Conservation (phyloP, 2,888 invertebrate genomes). For the Quadriops clusia region DNA sequence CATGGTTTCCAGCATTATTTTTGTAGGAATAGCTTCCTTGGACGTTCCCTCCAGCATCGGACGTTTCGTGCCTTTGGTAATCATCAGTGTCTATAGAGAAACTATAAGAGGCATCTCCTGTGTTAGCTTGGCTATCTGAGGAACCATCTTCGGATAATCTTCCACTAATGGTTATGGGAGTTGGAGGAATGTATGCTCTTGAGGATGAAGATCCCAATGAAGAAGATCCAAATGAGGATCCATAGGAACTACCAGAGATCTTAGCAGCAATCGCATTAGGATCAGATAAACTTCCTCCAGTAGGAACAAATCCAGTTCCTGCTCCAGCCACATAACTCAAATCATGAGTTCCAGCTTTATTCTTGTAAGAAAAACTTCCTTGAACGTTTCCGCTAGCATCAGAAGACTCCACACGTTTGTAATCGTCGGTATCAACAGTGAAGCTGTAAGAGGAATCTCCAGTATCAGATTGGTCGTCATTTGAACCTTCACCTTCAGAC, state of each 20-base stretch:
- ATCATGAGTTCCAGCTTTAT: constrained; percentile 19
- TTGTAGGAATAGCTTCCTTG: constrained; percentile 23
- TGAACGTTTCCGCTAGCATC: constrained; percentile 59
- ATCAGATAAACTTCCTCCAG: constrained; percentile 28
- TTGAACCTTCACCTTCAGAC: too few species aligned
- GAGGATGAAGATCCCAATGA: not conserved
- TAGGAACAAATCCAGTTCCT: constrained; percentile 21
- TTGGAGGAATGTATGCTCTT: too few species aligned
- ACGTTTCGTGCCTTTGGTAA: constrained; percentile 22
- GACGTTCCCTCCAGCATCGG: constrained; percentile 23
- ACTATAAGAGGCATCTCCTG: constrained; percentile 25
- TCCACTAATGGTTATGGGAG: too few species aligned
- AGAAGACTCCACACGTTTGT: constrained; percentile 44
- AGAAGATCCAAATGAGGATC: not conserved
- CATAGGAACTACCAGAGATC: constrained; percentile 7
- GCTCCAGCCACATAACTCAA: constrained; percentile 18
- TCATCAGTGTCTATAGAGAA: constrained; percentile 23
- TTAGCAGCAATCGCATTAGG: constrained; percentile 17
- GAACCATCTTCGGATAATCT: too few species aligned
- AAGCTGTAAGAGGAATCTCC: constrained; percentile 26
- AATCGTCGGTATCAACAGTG: constrained; percentile 21
- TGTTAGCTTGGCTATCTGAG: not conserved
- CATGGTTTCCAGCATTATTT: constrained; percentile 19
- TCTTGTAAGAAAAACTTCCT: constrained; percentile 58
- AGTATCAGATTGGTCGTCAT: too few species aligned